Base-by-base conservation (phyloP, 2,888 invertebrate genomes). In the Cheiracanthium punctorium region DNA sequence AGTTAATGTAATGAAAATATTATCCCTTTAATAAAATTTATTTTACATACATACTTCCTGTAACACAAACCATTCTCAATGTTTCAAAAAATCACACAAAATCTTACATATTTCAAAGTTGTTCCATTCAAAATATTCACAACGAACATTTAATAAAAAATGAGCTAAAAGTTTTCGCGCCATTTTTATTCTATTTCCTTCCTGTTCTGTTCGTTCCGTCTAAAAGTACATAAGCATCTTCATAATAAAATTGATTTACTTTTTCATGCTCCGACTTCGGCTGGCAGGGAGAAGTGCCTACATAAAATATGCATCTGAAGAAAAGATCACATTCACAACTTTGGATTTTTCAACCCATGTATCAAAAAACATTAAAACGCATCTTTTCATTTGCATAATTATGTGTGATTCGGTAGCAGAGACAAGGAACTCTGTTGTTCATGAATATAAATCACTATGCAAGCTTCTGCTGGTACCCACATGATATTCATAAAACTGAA, bases 371-470 rank as follows among this genome's bases (percentile, higher is more conserved):
- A 58, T 58, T n/a, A 58, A 58, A 58, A 58, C 43, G 24, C 12
- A 58, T 58, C 58, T 58, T 58, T 58, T 24, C 58, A 24, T 58
- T 58, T 58, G 58, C 58, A 58, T 58, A 58, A 58, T 58, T 58
- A 58, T 58, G 58, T 58, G 58, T 24, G 58, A 58, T 24, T 58
- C 58, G 4, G 24, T 58, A 24, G 24, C 58, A 7, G 24, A 20
- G 58, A 4, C 58, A 58, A 58, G 17, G 24, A 58, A 24, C 24
- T 48, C 10, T 17, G 10, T 2, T 48, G 10, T 24, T 58, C 24
- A 58, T 58, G 58, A 58, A 58, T 58, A 58, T 58, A 58, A 58
- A 58, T 58, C 58, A 58, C 58, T n/a, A 4, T 24, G 20, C 58
- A 24, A 24, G 58, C 58, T 24, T 17, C 48, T 58, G 24, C 58